Percentiles rank a stretch among this genome's conserved stretches.
phyloP scores from a whole-genome alignment of 2,113 vertebrate species.

The Setophaga petechia region DNA sequence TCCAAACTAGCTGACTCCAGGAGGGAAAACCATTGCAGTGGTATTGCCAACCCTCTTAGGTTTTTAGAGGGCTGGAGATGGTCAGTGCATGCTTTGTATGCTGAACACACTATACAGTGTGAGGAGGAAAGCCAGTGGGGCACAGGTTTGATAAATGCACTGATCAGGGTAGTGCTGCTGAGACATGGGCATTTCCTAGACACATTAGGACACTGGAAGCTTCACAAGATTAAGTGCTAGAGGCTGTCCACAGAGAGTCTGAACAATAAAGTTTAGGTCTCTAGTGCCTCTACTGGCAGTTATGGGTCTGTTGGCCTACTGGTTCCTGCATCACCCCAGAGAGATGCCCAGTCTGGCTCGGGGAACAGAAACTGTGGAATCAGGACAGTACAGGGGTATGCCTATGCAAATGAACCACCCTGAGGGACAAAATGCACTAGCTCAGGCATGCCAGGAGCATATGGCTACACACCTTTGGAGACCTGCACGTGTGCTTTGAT shows the following conservation, averaged over 20 bases:
- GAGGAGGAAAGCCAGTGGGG: neutral
- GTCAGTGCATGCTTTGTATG: neutral
- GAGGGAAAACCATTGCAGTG: neutral
- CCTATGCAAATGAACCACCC: neutral
- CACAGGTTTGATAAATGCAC: neutral
- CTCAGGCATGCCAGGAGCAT: neutral
- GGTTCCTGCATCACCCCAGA: fast-evolving
- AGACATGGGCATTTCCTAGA: neutral
- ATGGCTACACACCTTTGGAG: neutral
- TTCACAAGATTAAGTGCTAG: neutral
- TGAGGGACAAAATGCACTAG: neutral
- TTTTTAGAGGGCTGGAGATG: neutral
- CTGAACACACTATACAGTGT: neutral
- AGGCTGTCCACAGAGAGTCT: neutral
- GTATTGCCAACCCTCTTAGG: neutral
- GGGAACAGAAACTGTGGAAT: neutral
- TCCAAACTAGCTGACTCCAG: neutral
- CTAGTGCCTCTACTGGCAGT: neutral
- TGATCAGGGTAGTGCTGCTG: neutral
- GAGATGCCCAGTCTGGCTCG: neutral
- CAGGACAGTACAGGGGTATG: neutral
- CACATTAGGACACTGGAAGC: neutral
- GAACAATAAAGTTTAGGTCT: neutral
- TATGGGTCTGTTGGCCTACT: neutral
- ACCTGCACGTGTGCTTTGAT: fast-evolving